Evolutionary conservation across 2,797 vertebrate genomes (phyloP), one percentile per base, ranked within the genome.

Genomic region (Scolopax rusticola): DNA sequence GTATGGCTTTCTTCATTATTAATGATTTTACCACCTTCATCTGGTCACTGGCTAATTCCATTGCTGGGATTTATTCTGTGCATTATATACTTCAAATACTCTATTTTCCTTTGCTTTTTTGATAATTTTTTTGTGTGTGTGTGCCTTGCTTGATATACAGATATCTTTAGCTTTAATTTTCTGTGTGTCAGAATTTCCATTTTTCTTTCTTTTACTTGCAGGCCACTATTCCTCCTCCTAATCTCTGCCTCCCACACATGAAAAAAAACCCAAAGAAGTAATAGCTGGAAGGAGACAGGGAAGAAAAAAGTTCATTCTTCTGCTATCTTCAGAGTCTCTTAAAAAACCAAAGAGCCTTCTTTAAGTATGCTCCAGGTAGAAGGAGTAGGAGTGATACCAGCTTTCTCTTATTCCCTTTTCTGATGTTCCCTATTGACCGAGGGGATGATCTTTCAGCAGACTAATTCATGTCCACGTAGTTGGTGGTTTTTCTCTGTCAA

Each of bases 1-100:
- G 70, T 87, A 87, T 89, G 47, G 3, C 67, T 91, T 95, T 92
- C 60, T 92, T 87, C 56, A 95, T 92, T 89, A 92, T 93, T 95
- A 85, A 93, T 91, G 75, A 67, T 95, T 91, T 82, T 84, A 48
- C 54, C 1, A 1, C 74, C 36, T 95, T 90, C 36, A 8, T 79
- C 47, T 87, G 18, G n/a, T 69, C 88, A 69, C 43, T 8, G 12
- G 18, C n/a, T 86, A 68, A 88, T 65, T 96, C 43, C 19, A 28
- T 59, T 88, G 47, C 73, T 90, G 54, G 27, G 20, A 54, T 71
- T 90, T 84, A 53, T 90, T 84, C 73, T 61, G 18, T 40, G 3
- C 54, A 47, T 51, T n/a, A 77, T 21, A 5, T 68, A 75, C 15
- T 93, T 82, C 47, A 89, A 20, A 45, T 47, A 18, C 4, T 68